These are phyloP conservation scores for Pelmatolapia mariae DNA, from an alignment of 2,113 vertebrate genomes.

Conservation along the genomic window DNA sequence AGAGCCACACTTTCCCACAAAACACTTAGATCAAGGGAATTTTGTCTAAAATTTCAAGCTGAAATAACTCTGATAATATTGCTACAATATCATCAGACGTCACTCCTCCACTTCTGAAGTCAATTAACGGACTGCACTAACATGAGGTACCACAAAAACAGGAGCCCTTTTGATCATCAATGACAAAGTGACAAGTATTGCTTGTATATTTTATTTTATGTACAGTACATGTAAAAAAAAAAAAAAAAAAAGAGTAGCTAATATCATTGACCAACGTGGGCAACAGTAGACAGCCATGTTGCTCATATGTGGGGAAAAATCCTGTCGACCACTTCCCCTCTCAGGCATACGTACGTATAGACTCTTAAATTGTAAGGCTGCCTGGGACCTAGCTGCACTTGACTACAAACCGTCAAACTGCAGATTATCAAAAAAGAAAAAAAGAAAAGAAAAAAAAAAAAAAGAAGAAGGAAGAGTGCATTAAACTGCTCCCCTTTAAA, in stretches of 20 bases:
- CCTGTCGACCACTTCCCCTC: conserved; percentile 17
- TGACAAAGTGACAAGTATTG: conserved; percentile 49
- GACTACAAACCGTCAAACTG: not conserved
- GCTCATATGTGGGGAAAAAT: conserved; percentile 34
- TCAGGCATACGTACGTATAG: conserved; percentile 11
- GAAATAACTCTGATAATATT: not conserved
- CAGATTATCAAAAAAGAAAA: not conserved
- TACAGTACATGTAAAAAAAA: conserved; percentile 75
- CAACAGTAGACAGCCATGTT: conserved; percentile 62
- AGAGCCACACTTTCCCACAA: not conserved
- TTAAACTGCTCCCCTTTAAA: not conserved
- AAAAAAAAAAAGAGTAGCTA: conserved; percentile 54
- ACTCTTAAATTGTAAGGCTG: conserved; percentile 27
- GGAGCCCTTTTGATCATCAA: not conserved
- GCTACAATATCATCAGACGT: not conserved
- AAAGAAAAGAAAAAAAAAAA: not conserved
- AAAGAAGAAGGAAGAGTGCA: not conserved
- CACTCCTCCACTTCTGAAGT: not conserved
- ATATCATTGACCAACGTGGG: conserved; percentile 59
- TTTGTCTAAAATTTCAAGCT: not conserved
- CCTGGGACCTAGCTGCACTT: conserved; percentile 2
- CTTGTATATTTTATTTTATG: conserved; percentile 81
- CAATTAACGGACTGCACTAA: not conserved
- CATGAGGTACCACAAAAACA: not conserved
- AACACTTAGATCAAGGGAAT: not conserved